A percentile compares a stretch with the other conserved stretches of the same genome.
Conservation (phyloP, 2,113 vertebrate species). For the human (Homo sapiens) region DNA sequence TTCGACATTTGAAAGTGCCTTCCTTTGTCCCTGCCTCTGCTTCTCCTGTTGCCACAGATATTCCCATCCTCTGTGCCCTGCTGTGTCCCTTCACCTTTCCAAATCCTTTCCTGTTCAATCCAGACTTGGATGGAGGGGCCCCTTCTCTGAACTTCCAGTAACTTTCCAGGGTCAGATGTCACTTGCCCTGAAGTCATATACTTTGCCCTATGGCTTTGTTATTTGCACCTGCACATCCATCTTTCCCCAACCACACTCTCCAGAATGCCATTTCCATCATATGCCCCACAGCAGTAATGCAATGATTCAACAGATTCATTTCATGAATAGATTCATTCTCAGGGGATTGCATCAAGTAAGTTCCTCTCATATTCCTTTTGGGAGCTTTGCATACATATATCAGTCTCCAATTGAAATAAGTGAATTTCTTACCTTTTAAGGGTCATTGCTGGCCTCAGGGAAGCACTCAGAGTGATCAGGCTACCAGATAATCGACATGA, state of each 20-base stretch:
- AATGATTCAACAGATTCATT: accelerated
- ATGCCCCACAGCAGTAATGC: background rate
- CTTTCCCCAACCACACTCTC: too few relatives aligned
- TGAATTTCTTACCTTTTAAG: background rate
- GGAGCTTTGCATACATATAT: background rate
- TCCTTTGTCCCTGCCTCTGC: background rate
- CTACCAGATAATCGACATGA: background rate
- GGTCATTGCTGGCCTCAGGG: background rate
- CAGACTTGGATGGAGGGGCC: too few relatives aligned
- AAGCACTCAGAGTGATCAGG: background rate
- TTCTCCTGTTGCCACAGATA: background rate
- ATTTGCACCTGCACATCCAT: background rate
- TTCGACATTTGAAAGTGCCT: background rate
- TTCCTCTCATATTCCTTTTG: background rate
- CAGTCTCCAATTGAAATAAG: background rate
- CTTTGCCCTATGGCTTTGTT: background rate
- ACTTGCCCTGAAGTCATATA: accelerated
- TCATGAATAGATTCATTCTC: background rate
- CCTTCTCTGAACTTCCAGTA: background rate
- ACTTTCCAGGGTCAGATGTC: background rate
- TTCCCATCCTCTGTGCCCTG: background rate
- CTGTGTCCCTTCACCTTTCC: background rate
- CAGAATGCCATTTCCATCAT: background rate
- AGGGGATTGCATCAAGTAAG: accelerated
- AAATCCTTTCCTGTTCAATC: background rate